Conservation (phyloP, 2,113 vertebrate species). For the Emydocephalus ijimae region DNA sequence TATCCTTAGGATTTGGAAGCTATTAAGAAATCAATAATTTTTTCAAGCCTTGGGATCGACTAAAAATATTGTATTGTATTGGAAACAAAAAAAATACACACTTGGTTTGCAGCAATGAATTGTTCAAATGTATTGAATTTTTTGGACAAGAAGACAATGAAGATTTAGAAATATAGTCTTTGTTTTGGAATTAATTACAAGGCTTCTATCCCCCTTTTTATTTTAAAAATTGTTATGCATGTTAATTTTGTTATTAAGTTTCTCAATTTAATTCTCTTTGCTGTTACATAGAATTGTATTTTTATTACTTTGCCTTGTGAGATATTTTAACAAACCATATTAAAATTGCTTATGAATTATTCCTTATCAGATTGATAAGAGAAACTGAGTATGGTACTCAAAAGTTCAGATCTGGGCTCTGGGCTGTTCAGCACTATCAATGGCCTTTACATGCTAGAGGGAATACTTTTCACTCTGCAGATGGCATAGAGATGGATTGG, state of each 20-base stretch:
- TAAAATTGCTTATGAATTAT: not conserved
- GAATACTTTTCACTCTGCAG: not conserved
- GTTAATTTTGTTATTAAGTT: not conserved
- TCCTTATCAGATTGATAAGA: not conserved
- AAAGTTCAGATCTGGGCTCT: not conserved
- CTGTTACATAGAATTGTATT: not conserved
- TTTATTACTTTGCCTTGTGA: not conserved
- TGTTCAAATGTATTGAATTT: not conserved
- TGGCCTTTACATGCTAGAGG: not conserved
- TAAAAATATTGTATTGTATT: not conserved
- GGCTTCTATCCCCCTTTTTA: not conserved
- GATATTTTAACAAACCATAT: not conserved
- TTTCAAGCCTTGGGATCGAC: not conserved
- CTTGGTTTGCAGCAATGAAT: not conserved
- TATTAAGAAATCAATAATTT: not conserved
- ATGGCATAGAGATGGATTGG: not conserved
- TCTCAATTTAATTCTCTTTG: not conserved
- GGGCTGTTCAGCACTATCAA: not conserved
- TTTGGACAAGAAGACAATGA: not conserved
- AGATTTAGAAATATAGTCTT: not conserved
- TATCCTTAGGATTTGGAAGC: not conserved
- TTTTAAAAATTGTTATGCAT: not conserved
- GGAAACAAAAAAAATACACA: not conserved
- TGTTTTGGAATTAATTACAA: not conserved
- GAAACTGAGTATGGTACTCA: not conserved